Conservation (phyloP, 1,140 invertebrate species). For the Pemphigus obesinymphae region DNA sequence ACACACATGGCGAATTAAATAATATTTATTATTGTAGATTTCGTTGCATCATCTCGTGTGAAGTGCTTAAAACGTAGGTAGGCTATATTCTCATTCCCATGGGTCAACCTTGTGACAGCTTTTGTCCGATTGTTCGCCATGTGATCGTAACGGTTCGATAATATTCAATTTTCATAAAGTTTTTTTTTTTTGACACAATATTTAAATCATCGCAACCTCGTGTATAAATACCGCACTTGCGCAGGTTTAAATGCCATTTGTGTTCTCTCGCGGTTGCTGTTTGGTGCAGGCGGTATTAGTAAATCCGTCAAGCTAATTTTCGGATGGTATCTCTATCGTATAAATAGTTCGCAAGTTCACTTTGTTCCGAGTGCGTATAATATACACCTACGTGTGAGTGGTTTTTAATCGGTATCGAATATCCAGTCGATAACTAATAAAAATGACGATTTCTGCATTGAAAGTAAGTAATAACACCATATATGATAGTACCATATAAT, state of each 20-base stretch:
- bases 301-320: no score
- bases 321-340: no score
- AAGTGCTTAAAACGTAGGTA: background rate
- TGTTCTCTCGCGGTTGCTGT: background rate
- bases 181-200: constrained; percentile 34
- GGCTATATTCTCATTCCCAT: constrained; percentile 29
- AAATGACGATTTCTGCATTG: background rate
- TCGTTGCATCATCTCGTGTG: background rate
- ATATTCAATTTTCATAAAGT: constrained; percentile 3
- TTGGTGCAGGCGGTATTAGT: no score
- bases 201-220: background rate
- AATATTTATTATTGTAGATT: background rate
- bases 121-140: constrained; percentile 17
- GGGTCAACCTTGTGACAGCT: constrained; percentile 7
- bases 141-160: background rate
- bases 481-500: no score
- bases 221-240: constrained; percentile 15
- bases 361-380: no score
- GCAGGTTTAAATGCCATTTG: background rate
- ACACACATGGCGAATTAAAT: no score
- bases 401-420: background rate
- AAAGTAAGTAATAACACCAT: background rate
- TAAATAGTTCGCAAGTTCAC: no score
- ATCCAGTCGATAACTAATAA: background rate
- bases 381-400: background rate